Percentiles rank a stretch among this genome's conserved stretches.
Conservation (phyloP, 2,113 vertebrate species). For the Esox niger region DNA sequence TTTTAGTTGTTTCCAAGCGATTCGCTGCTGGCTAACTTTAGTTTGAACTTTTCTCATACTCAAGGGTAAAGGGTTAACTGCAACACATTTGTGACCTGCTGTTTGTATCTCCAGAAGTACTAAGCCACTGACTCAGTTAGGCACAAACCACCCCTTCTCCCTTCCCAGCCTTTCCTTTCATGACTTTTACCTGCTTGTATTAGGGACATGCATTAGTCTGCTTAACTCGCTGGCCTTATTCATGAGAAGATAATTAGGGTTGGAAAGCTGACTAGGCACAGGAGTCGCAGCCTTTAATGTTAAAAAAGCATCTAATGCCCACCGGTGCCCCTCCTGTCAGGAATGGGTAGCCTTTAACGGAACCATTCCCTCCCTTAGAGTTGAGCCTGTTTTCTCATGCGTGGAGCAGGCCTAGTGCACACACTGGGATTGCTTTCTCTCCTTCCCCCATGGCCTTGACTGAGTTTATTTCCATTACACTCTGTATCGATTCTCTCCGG, state of each 20-base stretch:
- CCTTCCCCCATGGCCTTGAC: slow-evolving; percentile 32
- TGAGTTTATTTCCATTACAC: slow-evolving; percentile 57
- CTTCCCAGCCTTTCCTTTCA: slow-evolving; percentile 23
- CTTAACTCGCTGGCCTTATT: slow-evolving; percentile 14
- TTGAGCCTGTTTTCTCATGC: slow-evolving; percentile 26
- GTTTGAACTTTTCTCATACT: slow-evolving; percentile 1
- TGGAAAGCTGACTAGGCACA: slow-evolving; percentile 20
- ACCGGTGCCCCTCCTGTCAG: slow-evolving; percentile 6
- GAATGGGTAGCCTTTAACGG: slow-evolving; percentile 33
- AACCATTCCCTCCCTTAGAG: slow-evolving; percentile 13
- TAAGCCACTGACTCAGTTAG: slow-evolving; percentile 30
- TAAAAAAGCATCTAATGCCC: slow-evolving; percentile 34
- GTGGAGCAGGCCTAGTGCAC: slow-evolving; percentile 31
- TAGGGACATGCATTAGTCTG: slow-evolving; percentile 43
- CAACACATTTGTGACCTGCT: not conserved
- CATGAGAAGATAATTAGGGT: slow-evolving; percentile 30
- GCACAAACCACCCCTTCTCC: slow-evolving; percentile 20
- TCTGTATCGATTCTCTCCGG: slow-evolving; percentile 48
- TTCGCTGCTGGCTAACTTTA: not conserved
- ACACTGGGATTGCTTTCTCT: slow-evolving; percentile 35
- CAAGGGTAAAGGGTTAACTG: not conserved
- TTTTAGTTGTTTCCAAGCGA: not conserved
- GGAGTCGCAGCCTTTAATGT: slow-evolving; percentile 31
- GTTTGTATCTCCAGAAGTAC: not conserved
- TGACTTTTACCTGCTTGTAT: slow-evolving; percentile 24